A percentile compares a stretch with the other conserved stretches of the same genome.
phyloP scores from a whole-genome alignment of 2,888 invertebrate genomes.

The Crossocerus cetratus region DNA sequence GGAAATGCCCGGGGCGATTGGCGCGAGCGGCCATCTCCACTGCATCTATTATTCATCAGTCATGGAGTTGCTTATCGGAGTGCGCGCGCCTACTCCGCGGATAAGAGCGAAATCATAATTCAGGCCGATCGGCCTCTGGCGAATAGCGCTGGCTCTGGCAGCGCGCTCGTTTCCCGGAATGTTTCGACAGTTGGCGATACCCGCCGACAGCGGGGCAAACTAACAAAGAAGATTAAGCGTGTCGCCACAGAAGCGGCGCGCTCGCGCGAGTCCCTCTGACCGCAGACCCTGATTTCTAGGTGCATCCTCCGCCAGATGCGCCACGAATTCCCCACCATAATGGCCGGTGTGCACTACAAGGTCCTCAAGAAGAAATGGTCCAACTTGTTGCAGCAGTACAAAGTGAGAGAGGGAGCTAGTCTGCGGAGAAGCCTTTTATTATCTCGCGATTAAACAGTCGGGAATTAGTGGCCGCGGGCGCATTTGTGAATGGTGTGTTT shows the following conservation, averaged over 20 bases:
- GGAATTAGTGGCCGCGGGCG: constrained; percentile 14
- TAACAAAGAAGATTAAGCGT: constrained; percentile 6
- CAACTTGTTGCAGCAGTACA: constrained; percentile 69
- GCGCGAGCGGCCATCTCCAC: not conserved
- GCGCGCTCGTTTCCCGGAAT: constrained; percentile 44
- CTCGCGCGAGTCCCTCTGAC: not conserved
- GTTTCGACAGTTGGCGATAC: constrained; percentile 20
- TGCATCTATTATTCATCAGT: constrained; percentile 14
- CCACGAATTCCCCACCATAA: constrained; percentile 67
- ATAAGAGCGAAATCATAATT: constrained; percentile 44
- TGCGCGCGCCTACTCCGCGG: constrained; percentile 5
- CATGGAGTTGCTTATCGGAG: constrained; percentile 25
- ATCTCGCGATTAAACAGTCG: constrained; percentile 19
- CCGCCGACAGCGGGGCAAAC: not conserved
- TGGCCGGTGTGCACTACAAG: constrained; percentile 69
- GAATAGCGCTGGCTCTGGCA: constrained; percentile 39
- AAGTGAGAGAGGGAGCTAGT: constrained; percentile 53
- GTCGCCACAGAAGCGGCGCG: not conserved
- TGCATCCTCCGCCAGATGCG: constrained; percentile 68
- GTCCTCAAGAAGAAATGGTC: constrained; percentile 72
- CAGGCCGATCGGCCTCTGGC: constrained; percentile 26
- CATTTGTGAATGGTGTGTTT: constrained; percentile 9
- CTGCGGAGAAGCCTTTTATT: constrained; percentile 37
- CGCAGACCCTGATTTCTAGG: constrained; percentile 35
- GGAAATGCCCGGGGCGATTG: constrained; percentile 23